Evolutionary conservation across 2,888 invertebrate genomes (phyloP), one percentile per base, ranked within the genome.

Genomic region (Lingula anatina): DNA sequence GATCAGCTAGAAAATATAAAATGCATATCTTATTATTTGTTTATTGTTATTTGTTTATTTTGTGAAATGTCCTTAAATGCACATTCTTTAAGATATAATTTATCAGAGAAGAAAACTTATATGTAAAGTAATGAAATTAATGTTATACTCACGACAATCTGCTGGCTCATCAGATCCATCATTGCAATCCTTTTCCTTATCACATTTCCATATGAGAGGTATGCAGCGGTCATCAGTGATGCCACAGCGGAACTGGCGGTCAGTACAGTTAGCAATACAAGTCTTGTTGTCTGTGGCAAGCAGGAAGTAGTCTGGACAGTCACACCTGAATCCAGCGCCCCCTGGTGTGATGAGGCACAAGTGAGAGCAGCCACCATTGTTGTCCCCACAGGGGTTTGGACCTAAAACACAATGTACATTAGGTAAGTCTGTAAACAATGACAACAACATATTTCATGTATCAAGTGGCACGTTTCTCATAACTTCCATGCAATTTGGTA

Each of bases 321-420:
- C 87, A 71, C 99, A 99, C 2, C 85, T 86, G 73, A 83, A 89
- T 20, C 86, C 87, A 26, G 69, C 62, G 26, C 79, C 80, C 18
- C 81, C 79, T 18, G 94, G 91, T 0, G 91, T 85, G 39, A 99
- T 86, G 25, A 99, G 80, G 71, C 97, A 97, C 5, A 97, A 82
- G 80, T 97, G 96, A 0, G 93, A 91, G 71, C 97, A 99, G 3
- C 92, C 93, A 23, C 95, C 96, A 71, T 99, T 97, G 71, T 91
- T 88, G 1, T 81, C 80, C 1, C 88, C 90, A 70, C 97, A 99
- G 0, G 97, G 96, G 78, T 96, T 94, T 1, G 82, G 79, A 68
- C 89, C 78, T 54, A 49, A n/a, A 57, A 54, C 65, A 55, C 1
- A 44, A 28, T n/a, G n/a, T n/a, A n/a, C n/a, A n/a, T n/a, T n/a